phyloP scores from a whole-genome alignment of 1,140 invertebrate genomes.

The Drosophila watanabei region DNA sequence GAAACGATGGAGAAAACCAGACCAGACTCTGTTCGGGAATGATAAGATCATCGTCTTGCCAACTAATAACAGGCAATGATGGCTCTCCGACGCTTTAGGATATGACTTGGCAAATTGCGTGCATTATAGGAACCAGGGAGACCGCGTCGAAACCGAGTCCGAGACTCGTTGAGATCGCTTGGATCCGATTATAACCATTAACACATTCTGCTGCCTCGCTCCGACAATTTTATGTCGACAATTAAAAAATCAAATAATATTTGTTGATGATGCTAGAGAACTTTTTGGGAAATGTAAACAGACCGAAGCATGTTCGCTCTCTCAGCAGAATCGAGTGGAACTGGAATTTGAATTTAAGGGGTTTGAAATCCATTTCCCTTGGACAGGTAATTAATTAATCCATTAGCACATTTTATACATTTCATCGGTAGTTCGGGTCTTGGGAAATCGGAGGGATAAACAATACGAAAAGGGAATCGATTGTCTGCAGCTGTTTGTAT shows the following conservation, averaged over 20 bases:
- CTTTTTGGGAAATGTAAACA: conserved; percentile 59
- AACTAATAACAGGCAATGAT: conserved; percentile 79
- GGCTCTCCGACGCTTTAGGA: conserved; percentile 73
- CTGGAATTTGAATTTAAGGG: conserved; percentile 19
- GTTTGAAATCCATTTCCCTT: conserved; percentile 47
- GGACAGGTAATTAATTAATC: conserved; percentile 79
- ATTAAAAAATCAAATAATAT: conserved; percentile 79
- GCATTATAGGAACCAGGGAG: conserved; percentile 64
- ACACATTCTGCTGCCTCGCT: conserved; percentile 72
- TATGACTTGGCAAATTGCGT: conserved; percentile 82
- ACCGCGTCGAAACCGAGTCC: conserved; percentile 12
- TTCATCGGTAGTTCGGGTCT: conserved; percentile 33
- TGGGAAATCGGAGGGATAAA: conserved; percentile 24
- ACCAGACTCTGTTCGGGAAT: conserved; percentile 26
- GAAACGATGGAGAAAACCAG: conserved; percentile 24
- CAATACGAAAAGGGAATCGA: conserved; percentile 22
- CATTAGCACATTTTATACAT: conserved; percentile 59
- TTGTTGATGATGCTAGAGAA: conserved; percentile 40
- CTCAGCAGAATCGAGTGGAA: conserved; percentile 37
- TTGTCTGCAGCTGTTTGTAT: conserved; percentile 37
- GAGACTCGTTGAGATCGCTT: conserved; percentile 52
- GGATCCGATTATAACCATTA: conserved; percentile 84
- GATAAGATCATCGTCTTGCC: conserved; percentile 70
- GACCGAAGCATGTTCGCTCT: conserved; percentile 17
- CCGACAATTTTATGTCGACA: conserved; percentile 57